Evolutionary conservation across 1,140 invertebrate species (phyloP), one percentile per base, ranked within the genome.

Genomic region (Elymnias hypermnestra): DNA sequence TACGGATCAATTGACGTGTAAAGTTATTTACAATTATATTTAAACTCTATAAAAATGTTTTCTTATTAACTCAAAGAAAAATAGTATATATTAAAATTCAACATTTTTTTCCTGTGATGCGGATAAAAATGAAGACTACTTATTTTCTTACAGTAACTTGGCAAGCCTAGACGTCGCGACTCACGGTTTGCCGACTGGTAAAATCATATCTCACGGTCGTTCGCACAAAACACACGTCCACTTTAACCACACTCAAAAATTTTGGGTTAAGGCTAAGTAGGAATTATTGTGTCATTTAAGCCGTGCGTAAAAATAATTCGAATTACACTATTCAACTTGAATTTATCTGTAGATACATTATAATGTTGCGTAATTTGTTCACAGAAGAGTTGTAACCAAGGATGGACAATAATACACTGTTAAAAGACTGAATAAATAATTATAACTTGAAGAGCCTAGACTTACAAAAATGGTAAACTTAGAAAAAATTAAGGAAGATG

Each of bases 401-500:
- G 28, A 21, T 39, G 8, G 17, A 2, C 2, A 39, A 5, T 15
- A 2, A 3, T 4, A 6, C 9, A 40, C n/a, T n/a, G n/a, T n/a
- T n/a, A 13, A n/a, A 3, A 19, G 2, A 2, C 10, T 28, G n/a
- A 18, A 40, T n/a, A 25, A 21, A 31, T 29, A 5, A 7, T 7
- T 14, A 10, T 17, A 7, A 19, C 29, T 12, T 41, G n/a, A 8
- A 33, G 4, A 13, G 10, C n/a, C 12, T 7, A 29, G 15, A 25
- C 12, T 6, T 10, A 25, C 18, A 47, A 51, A 37, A 44, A 62
- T 62, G 53, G 49, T 54, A 38, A 58, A 46, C 67, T 52, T 69
- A 58, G 61, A 48, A 55, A 64, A 48, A 33, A 64, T 62, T 65
- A 64, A 52, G 36, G 42, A 67, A 38, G 61, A 63, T 29, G 56